Conservation (phyloP, 2,888 invertebrate genomes). For the Dolichopus griseipennis region DNA sequence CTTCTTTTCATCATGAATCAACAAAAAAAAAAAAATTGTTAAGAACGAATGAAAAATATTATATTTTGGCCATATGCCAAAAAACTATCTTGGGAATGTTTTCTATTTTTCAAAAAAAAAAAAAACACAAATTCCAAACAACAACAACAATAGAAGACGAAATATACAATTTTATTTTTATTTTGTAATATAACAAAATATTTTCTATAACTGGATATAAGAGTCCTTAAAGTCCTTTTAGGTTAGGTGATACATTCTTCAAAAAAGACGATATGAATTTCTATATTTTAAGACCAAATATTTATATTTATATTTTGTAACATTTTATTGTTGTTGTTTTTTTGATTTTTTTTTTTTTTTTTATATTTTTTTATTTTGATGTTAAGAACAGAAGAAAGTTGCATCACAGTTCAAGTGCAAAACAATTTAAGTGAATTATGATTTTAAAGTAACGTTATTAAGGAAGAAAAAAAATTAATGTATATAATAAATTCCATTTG, state of each 20-base stretch:
- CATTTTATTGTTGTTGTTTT: not conserved
- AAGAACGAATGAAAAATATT: not conserved
- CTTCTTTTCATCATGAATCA: not conserved
- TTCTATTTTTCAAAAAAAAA: not conserved
- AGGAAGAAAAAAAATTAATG: too few species aligned
- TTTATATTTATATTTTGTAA: not conserved
- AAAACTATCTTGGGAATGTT: not conserved
- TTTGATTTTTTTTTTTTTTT: not conserved
- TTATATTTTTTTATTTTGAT: not conserved
- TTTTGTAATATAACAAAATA: not conserved
- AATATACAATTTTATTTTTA: not conserved
- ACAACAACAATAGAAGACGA: not conserved
- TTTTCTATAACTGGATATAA: not conserved
- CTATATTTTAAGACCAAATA: not conserved
- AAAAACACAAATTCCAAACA: not conserved
- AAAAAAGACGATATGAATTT: not conserved
- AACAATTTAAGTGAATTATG: not conserved
- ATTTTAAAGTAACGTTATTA: not conserved
- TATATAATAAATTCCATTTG: too few species aligned
- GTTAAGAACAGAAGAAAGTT: too few species aligned
- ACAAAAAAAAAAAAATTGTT: not conserved
- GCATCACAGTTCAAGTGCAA: not conserved
- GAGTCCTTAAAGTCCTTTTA: not conserved
- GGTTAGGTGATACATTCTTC: not conserved
- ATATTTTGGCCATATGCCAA: not conserved